phyloP scores from a whole-genome alignment of 2,888 invertebrate genomes.

The Trichopria drosophilae region DNA sequence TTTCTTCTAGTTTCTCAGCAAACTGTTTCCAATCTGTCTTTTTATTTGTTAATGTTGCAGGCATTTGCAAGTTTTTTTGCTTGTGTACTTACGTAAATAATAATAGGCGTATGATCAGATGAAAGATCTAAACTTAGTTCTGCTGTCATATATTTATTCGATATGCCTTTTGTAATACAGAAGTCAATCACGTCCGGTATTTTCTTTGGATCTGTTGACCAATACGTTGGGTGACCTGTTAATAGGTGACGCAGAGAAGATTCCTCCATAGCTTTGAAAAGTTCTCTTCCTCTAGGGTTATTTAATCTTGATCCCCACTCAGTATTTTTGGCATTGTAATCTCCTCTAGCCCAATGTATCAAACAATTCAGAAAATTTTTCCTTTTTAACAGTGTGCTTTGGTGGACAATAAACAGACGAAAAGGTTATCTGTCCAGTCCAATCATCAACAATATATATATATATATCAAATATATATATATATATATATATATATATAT shows the following conservation, averaged over 20 bases:
- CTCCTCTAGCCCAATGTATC: neutral
- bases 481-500: too few relatives aligned
- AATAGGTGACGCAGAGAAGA: conserved; percentile 21
- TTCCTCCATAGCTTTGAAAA: conserved; percentile 11
- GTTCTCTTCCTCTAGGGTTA: conserved; percentile 19
- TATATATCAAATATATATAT: too few relatives aligned
- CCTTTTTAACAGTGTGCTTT: conserved; percentile 30
- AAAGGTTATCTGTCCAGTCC: conserved; percentile 13
- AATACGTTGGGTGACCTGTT: conserved; percentile 36
- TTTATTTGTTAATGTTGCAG: conserved; percentile 19
- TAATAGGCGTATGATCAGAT: too few relatives aligned
- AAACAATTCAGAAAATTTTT: conserved; percentile 16
- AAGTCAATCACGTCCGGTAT: too few relatives aligned
- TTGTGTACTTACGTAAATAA: too few relatives aligned
- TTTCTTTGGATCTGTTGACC: too few relatives aligned
- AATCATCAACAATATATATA: neutral
- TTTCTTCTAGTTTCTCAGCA: conserved; percentile 7
- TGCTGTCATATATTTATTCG: too few relatives aligned
- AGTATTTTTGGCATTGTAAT: conserved; percentile 29
- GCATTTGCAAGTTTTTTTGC: too few relatives aligned
- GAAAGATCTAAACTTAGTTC: too few relatives aligned
- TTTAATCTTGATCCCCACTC: conserved; percentile 32
- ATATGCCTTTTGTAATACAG: too few relatives aligned
- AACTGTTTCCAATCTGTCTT: conserved; percentile 11
- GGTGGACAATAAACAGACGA: conserved; percentile 36